A percentile compares a stretch with the other conserved stretches of the same genome.
phyloP scores from a whole-genome alignment of 2,888 invertebrate species.

The Drosophila stalkeri region DNA sequence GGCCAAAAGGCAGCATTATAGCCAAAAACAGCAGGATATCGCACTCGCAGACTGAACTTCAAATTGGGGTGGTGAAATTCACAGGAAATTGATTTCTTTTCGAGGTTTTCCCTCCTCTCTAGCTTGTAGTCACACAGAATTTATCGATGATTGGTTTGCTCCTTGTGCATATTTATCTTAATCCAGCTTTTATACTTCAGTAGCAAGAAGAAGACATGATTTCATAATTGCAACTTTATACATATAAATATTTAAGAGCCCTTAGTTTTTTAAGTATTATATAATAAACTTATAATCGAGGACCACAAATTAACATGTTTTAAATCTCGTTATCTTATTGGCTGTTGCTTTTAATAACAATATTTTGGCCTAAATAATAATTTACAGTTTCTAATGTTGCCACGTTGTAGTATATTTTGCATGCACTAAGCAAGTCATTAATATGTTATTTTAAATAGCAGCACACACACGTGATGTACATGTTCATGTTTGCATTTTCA shows the following conservation, averaged over 20 bases:
- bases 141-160: conserved; percentile 71
- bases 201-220: neutral
- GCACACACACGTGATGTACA: neutral
- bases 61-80: conserved; percentile 33
- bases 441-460: conserved; percentile 45
- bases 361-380: conserved; percentile 59
- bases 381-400: conserved; percentile 34
- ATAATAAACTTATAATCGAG: conserved; percentile 37
- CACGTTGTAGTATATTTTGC: neutral
- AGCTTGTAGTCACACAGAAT: conserved; percentile 66
- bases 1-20: conserved; percentile 33
- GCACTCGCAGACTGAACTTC: conserved; percentile 49
- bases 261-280: conserved; percentile 46
- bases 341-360: conserved; percentile 48
- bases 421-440: conserved; percentile 41
- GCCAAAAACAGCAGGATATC: conserved; percentile 50
- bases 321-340: neutral
- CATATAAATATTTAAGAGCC: conserved; percentile 52
- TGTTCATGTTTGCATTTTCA: conserved; percentile 17
- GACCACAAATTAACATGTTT: neutral
- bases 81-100: conserved; percentile 76
- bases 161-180: conserved; percentile 70
- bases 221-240: conserved; percentile 58
- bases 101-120: conserved; percentile 42
- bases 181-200: conserved; percentile 51